Evolutionary conservation across 2,797 vertebrate species (phyloP).

Genomic region (Scarus forsteni): DNA sequence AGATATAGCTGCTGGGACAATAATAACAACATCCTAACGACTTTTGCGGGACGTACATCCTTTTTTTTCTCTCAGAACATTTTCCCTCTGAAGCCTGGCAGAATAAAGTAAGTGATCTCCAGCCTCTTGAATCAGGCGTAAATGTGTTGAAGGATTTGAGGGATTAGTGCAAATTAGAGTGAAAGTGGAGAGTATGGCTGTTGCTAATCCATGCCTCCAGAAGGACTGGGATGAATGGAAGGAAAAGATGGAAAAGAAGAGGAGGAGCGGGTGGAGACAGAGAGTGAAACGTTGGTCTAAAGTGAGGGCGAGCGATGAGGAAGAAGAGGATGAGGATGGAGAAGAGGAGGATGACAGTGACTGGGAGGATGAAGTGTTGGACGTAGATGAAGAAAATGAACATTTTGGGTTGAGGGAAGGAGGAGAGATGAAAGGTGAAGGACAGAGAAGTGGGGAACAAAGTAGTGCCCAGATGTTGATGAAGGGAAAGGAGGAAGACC

Average conservation of each 20-base stretch:
- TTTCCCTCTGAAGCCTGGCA: neutral
- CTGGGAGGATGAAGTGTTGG: neutral
- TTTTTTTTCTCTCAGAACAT: neutral
- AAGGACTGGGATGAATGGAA: constrained; percentile 40
- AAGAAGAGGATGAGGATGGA: neutral
- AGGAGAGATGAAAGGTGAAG: neutral
- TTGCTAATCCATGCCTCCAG: constrained; percentile 11
- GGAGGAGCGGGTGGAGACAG: constrained; percentile 25
- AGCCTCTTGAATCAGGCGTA: neutral
- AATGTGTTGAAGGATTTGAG: constrained; percentile 14
- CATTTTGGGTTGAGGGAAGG: neutral
- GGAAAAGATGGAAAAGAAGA: constrained; percentile 29
- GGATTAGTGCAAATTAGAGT: constrained; percentile 2
- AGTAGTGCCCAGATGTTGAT: neutral
- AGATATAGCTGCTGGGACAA: constrained; percentile 27
- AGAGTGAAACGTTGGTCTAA: constrained; percentile 27
- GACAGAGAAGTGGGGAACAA: too few relatives aligned
- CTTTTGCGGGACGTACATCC: neutral
- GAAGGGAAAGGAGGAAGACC: neutral
- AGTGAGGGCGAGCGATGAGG: neutral
- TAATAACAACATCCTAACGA: constrained; percentile 24
- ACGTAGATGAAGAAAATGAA: neutral
- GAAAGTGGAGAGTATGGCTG: constrained; percentile 38
- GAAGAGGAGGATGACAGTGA: neutral
- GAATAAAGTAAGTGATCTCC: constrained; percentile 34